Evolutionary conservation across 2,888 invertebrate species (phyloP).

Genomic region (Synanthedon vespiformis): DNA sequence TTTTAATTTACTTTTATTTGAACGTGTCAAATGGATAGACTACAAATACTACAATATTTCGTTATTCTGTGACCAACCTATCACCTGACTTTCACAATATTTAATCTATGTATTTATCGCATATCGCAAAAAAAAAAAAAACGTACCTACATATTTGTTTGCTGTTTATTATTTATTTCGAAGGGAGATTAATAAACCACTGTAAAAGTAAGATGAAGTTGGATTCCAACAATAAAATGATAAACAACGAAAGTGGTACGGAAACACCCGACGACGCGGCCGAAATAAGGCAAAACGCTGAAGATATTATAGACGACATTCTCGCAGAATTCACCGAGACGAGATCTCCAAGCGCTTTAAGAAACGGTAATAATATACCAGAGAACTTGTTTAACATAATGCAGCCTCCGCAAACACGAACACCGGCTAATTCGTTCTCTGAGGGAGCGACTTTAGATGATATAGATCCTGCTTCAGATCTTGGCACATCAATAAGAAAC

Average conservation of each 20-base stretch:
- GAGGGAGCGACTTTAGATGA: constrained; percentile 57
- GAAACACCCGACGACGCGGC: constrained; percentile 55
- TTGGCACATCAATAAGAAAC: constrained; percentile 61
- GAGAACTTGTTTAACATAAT: constrained; percentile 52
- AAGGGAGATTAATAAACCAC: constrained; percentile 32
- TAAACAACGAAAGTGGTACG: constrained; percentile 51
- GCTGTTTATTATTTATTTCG: constrained; percentile 50
- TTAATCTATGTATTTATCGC: too few species aligned
- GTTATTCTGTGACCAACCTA: constrained; percentile 14
- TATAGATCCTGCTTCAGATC: constrained; percentile 61
- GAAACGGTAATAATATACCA: constrained; percentile 47
- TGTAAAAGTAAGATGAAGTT: constrained; percentile 43
- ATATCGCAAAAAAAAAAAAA: too few species aligned
- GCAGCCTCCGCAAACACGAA: constrained; percentile 56
- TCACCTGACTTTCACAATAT: constrained; percentile 43
- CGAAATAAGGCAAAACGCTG: constrained; percentile 59
- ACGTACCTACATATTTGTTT: too few species aligned
- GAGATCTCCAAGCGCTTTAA: constrained; percentile 37
- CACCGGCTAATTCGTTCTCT: constrained; percentile 59
- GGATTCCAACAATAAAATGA: constrained; percentile 64
- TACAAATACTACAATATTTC: too few species aligned
- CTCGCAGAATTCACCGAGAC: constrained; percentile 60
- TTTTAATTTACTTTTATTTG: too few species aligned
- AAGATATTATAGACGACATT: constrained; percentile 62
- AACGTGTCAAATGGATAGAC: too few species aligned